Percentiles rank a stretch among this genome's conserved stretches.
These are phyloP conservation scores for Zapornia atra DNA, from an alignment of 2,113 vertebrate species.

Conservation along the genomic window DNA sequence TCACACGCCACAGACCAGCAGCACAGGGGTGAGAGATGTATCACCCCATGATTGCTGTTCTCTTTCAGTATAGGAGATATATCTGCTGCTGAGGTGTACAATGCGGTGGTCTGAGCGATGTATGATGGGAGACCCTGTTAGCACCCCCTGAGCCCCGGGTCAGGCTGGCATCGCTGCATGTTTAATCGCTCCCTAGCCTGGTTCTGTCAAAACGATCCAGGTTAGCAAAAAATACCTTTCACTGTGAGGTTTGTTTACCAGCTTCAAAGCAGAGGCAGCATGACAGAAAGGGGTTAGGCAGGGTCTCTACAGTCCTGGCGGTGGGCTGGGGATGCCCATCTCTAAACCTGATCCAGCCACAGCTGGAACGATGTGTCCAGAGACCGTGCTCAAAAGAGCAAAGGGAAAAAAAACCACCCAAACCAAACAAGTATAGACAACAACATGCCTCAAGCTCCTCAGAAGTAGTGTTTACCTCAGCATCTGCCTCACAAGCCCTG, in stretches of 20 bases:
- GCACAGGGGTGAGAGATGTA: neutral
- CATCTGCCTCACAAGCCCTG: neutral
- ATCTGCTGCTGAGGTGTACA: neutral
- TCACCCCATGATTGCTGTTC: neutral
- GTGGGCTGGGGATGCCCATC: neutral
- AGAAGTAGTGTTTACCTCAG: neutral
- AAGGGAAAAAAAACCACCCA: neutral
- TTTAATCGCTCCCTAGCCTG: constrained; percentile 3
- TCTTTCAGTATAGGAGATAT: neutral
- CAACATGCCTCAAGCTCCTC: neutral
- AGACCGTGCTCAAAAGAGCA: neutral
- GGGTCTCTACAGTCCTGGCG: neutral
- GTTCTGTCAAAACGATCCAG: constrained; percentile 33
- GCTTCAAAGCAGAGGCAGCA: constrained; percentile 5
- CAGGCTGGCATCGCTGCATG: neutral
- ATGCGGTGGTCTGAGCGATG: rapidly evolving
- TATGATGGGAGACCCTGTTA: neutral
- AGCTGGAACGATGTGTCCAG: rapidly evolving
- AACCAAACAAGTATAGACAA: neutral
- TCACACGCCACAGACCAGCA: neutral
- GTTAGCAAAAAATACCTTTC: constrained; percentile 11
- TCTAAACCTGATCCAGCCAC: neutral
- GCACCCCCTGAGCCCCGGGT: neutral
- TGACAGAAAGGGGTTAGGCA: constrained; percentile 53
- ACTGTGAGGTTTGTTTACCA: constrained; percentile 22